Percentiles rank a stretch among this genome's conserved stretches.
Conservation (phyloP, 2,113 vertebrate genomes). For the Chaetura pelagica region DNA sequence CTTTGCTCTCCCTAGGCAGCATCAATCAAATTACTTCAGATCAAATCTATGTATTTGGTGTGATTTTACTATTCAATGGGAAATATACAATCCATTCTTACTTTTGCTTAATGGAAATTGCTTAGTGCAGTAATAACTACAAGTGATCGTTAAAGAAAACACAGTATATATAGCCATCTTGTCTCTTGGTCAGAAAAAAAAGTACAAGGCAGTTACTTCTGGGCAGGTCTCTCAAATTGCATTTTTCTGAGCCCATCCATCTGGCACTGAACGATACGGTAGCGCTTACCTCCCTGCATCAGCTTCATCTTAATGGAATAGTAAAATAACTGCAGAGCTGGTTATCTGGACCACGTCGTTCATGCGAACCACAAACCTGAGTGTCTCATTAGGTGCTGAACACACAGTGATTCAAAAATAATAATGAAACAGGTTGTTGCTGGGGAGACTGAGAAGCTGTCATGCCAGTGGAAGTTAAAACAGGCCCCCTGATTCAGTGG, state of each 20-base stretch:
- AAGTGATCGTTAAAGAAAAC: neutral
- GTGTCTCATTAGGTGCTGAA: neutral
- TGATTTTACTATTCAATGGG: neutral
- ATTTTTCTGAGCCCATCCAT: neutral
- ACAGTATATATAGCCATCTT: neutral
- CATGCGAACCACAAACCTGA: neutral
- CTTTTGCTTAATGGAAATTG: neutral
- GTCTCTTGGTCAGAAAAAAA: neutral
- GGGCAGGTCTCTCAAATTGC: neutral
- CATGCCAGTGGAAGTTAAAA: neutral
- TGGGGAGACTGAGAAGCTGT: neutral
- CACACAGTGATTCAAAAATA: neutral
- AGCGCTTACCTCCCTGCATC: neutral
- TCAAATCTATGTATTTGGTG: neutral
- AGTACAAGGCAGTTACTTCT: neutral
- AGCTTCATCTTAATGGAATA: rapidly evolving
- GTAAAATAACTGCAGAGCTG: rapidly evolving
- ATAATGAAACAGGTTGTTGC: neutral
- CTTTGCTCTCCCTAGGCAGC: slow-evolving; percentile 23
- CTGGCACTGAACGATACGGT: neutral
- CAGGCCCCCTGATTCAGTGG: neutral
- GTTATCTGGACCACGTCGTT: neutral
- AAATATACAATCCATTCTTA: neutral
- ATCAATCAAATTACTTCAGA: neutral
- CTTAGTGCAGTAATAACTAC: neutral